Conservation (phyloP, 2,888 invertebrate genomes). For the Scaptomyza cyrtandrae region DNA sequence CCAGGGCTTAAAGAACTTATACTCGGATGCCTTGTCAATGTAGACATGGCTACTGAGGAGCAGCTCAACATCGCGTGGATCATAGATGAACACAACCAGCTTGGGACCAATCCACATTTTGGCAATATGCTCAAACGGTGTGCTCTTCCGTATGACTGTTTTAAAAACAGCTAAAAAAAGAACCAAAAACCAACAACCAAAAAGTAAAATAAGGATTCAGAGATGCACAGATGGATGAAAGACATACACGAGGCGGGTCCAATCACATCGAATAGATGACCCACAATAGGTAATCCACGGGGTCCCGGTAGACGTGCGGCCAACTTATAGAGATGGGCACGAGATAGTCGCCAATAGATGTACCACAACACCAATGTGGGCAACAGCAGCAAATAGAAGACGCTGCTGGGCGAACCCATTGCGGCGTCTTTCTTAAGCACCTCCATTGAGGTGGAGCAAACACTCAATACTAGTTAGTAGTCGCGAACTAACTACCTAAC, state of each 20-base stretch:
- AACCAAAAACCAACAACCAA: not conserved
- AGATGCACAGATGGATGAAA: not conserved
- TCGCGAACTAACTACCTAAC: not conserved
- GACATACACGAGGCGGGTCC: conserved; percentile 89
- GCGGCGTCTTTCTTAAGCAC: conserved; percentile 82
- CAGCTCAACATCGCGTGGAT: conserved; percentile 91
- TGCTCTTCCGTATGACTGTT: conserved; percentile 85
- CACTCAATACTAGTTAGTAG: conserved; percentile 15
- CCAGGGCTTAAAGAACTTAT: conserved; percentile 93
- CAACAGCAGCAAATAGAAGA: conserved; percentile 90
- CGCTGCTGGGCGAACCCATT: conserved; percentile 86
- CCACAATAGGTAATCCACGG: conserved; percentile 89
- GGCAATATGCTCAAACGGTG: conserved; percentile 86
- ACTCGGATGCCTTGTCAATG: conserved; percentile 92
- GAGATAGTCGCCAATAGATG: conserved; percentile 90
- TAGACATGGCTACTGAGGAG: conserved; percentile 92
- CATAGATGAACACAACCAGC: conserved; percentile 89
- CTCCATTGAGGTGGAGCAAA: conserved; percentile 69
- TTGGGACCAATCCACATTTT: conserved; percentile 92
- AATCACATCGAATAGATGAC: conserved; percentile 90
- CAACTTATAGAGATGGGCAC: conserved; percentile 89
- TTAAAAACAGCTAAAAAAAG: conserved; percentile 88
- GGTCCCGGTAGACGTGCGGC: conserved; percentile 91
- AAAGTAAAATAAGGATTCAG: conserved; percentile 1
- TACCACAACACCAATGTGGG: conserved; percentile 90